Conservation (phyloP, 2,113 vertebrate species). For the Pomatostomus ruficeps region DNA sequence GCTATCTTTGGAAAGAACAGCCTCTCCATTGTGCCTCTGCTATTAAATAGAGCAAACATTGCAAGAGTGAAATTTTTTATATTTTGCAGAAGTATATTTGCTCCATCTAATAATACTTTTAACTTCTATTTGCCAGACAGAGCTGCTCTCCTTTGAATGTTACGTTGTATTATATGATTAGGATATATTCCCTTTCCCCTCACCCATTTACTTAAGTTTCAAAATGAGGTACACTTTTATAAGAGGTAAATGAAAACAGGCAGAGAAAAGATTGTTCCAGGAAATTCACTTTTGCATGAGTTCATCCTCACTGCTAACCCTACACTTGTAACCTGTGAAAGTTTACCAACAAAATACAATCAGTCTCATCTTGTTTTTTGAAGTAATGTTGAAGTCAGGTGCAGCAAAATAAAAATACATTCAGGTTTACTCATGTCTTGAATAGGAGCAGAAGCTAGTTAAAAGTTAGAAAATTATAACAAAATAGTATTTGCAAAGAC, state of each 20-base stretch:
- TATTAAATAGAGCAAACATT: background rate
- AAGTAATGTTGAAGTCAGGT: background rate
- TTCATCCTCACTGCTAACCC: background rate
- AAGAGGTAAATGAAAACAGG: background rate
- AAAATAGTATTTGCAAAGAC: background rate
- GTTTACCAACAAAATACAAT: background rate
- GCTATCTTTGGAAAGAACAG: background rate
- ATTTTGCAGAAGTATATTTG: background rate
- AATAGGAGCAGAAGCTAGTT: background rate
- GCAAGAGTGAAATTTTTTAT: background rate
- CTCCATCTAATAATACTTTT: no score
- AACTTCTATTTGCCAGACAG: background rate
- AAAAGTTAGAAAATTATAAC: background rate
- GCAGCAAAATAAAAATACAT: background rate
- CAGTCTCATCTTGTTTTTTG: background rate
- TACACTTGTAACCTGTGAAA: rapidly evolving
- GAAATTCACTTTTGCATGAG: background rate
- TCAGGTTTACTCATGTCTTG: background rate
- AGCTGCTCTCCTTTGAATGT: background rate
- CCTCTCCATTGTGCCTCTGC: background rate
- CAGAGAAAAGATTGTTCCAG: background rate
- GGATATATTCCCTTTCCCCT: background rate
- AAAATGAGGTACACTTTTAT: background rate
- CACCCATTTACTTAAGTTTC: background rate
- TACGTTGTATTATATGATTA: rapidly evolving